Evolutionary conservation across 2,797 vertebrate species (phyloP).

Genomic region (Phrynocephalus forsythii): DNA sequence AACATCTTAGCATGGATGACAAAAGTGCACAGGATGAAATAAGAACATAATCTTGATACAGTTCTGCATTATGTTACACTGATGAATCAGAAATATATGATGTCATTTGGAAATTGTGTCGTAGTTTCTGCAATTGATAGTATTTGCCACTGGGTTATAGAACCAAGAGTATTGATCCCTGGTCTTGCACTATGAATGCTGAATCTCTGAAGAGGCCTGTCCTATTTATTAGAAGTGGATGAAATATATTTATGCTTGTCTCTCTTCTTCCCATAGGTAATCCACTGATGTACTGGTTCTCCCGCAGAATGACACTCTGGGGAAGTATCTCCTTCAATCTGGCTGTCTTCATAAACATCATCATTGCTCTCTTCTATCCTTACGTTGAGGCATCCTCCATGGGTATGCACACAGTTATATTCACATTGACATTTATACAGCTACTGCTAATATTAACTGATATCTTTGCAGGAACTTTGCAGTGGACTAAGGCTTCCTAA

Average conservation of each 20-base stretch:
- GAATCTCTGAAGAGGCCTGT: neutral
- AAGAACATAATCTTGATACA: neutral
- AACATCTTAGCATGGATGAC: neutral
- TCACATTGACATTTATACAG: accelerated
- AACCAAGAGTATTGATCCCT: neutral
- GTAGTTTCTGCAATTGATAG: slow-evolving; percentile 7
- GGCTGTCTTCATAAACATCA: slow-evolving; percentile 97
- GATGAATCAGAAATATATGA: neutral
- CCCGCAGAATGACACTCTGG: slow-evolving; percentile 95
- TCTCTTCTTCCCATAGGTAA: slow-evolving; percentile 84
- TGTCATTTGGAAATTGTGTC: neutral
- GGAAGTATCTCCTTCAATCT: slow-evolving; percentile 98
- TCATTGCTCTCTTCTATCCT: slow-evolving; percentile 98
- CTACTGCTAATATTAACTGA: neutral
- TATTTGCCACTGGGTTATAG: neutral
- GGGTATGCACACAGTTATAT: slow-evolving; percentile 65
- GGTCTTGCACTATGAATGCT: neutral
- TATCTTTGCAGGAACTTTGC: neutral
- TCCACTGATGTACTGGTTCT: slow-evolving; percentile 97
- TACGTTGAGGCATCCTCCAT: slow-evolving; percentile 85
- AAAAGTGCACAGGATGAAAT: neutral
- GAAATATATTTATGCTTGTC: slow-evolving; percentile 37
- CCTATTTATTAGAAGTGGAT: slow-evolving; percentile 32
- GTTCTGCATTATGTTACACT: slow-evolving; percentile 11
- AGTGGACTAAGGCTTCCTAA: too few relatives aligned